Evolutionary conservation across 2,888 invertebrate genomes (phyloP).

Genomic region (Spialia ferax): DNA sequence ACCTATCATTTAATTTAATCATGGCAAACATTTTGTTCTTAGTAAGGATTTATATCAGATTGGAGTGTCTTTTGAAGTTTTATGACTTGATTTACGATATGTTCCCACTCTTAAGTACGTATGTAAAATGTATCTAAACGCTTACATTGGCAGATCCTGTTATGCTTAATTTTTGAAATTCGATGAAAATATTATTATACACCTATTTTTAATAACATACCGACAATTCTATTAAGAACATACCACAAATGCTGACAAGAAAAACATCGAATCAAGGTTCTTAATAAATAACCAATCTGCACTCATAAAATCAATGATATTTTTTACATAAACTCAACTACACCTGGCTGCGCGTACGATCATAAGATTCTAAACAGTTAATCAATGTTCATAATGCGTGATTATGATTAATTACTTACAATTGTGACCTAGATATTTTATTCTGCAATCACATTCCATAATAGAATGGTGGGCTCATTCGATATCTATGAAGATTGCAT

Average conservation of each 20-base stretch:
- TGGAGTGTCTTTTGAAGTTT: no score
- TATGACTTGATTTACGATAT: no score
- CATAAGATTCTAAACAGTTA: slow-evolving; percentile 39
- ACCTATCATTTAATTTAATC: not conserved
- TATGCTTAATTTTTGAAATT: no score
- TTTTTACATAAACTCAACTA: slow-evolving; percentile 2
- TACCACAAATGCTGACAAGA: not conserved
- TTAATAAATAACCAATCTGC: not conserved
- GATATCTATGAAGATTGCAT: slow-evolving; percentile 26
- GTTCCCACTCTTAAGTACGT: no score
- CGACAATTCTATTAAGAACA: no score
- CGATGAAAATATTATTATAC: no score
- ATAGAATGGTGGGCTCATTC: slow-evolving; percentile 31
- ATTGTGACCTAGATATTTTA: slow-evolving; percentile 41
- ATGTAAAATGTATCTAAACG: no score
- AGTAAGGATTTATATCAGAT: no score
- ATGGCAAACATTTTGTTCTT: no score
- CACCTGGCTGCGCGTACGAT: slow-evolving; percentile 7
- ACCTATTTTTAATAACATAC: no score
- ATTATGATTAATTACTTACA: slow-evolving; percentile 42
- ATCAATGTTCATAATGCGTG: slow-evolving; percentile 35
- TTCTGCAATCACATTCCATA: slow-evolving; percentile 42
- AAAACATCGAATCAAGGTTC: not conserved
- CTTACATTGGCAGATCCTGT: no score
- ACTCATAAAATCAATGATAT: not conserved